A percentile compares a stretch with the other conserved stretches of the same genome.
Conservation (phyloP, 92 coral and sea anemone genomes). For the Bergia puertoricense region DNA sequence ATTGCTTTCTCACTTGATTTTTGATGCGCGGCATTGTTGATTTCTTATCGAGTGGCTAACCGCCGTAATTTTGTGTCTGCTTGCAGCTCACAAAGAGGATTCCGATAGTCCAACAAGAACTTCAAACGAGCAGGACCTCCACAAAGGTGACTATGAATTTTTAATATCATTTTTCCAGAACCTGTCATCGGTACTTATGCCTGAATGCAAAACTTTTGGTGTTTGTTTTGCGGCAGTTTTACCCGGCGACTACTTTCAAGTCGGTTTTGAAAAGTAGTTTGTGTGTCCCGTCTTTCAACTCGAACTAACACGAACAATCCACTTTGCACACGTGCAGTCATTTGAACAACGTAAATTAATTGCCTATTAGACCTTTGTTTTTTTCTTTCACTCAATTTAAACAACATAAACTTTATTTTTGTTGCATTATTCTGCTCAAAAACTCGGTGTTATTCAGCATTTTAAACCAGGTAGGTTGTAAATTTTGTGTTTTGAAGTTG, state of each 20-base stretch:
- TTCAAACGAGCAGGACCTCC: conserved; percentile 77
- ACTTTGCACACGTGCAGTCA: conserved; percentile 80
- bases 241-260: background rate
- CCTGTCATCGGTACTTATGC: conserved; percentile 49
- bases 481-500: background rate
- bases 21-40: background rate
- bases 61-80: background rate
- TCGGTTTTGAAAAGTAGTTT: background rate
- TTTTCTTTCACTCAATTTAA: conserved; percentile 35
- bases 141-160: conserved; percentile 86
- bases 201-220: conserved; percentile 12
- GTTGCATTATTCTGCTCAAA: background rate
- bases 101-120: conserved; percentile 75
- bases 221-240: conserved; percentile 23
- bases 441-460: background rate
- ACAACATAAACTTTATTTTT: conserved; percentile 35
- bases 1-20: conserved; percentile 42
- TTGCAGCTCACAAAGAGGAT: conserved; percentile 86
- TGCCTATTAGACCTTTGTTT: conserved; percentile 76
- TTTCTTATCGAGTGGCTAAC: conserved; percentile 2
- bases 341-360: conserved; percentile 87
- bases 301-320: conserved; percentile 28
- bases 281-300: conserved; percentile 7
- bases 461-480: background rate
- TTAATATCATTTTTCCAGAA: conserved; percentile 68